Base-by-base conservation (phyloP, 2,888 invertebrate species). In the Pomacea canaliculata region DNA sequence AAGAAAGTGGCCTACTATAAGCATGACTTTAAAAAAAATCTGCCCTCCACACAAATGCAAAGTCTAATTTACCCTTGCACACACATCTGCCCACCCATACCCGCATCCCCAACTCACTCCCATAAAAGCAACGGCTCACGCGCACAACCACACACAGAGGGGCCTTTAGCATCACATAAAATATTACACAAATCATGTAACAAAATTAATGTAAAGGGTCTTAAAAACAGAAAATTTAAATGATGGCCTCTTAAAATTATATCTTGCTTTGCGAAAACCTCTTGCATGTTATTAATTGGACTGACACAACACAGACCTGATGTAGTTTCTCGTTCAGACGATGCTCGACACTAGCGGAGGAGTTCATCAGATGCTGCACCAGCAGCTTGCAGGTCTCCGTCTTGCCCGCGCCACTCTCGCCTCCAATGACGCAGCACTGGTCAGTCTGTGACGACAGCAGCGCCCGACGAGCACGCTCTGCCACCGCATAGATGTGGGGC, bases 341-440 rank as follows among this genome's bases (percentile, higher is more conserved):
- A 12, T 79, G 80, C 62, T 85, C 83, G 18, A 83, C 83, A 78
- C 84, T 83, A 0, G 80, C 81, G 9, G 86, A 82, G 0, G 83
- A 78, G 27, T 81, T 77, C 72, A 86, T 78, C 23, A 88, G 78
- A 78, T 88, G 87, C 73, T 86, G 86, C 63, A 89, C 78, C 48
- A 88, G 72, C 70, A 82, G 83, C 80, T 89, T 89, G 78, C 84
- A 84, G 7, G 86, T 78, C 79, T 88, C 87, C 13, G 87, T 86
- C 78, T 87, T 86, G 60, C 90, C 90, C 48, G 89, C 85, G 9
- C 90, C 90, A 65, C 88, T 88, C 78, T 90, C 90, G 19, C 90
- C 90, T 73, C 87, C 87, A 76, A 90, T 88, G 59, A 89, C 86
- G 81, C 89, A 89, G 81, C 89, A 89, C 81, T 90, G 89, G 23